Percentiles rank a stretch among this genome's conserved stretches.
phyloP scores from a whole-genome alignment of 2,888 invertebrate genomes.

The Caradrina clavipalpis region DNA sequence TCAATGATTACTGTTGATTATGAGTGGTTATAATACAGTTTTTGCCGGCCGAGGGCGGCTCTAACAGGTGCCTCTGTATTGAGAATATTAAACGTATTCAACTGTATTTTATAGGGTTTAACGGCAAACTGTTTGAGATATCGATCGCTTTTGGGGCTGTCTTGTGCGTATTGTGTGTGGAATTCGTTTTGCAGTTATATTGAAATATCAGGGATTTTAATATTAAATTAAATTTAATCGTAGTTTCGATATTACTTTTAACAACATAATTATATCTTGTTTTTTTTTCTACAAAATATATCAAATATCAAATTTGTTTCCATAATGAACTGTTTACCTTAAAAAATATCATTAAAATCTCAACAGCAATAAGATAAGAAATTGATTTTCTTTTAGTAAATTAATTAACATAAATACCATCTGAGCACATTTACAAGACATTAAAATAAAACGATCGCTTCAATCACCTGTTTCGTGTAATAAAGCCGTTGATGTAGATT shows the following conservation, averaged over 20 bases:
- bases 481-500: slow-evolving; percentile 58
- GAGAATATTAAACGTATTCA: slow-evolving; percentile 59
- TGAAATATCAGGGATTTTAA: not conserved
- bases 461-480: slow-evolving; percentile 55
- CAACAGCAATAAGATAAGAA: slow-evolving; percentile 1
- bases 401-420: slow-evolving; percentile 3
- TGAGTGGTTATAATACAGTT: slow-evolving; percentile 79
- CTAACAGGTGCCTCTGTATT: slow-evolving; percentile 81
- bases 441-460: slow-evolving; percentile 49
- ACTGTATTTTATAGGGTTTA: slow-evolving; percentile 67
- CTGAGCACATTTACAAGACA: slow-evolving; percentile 32
- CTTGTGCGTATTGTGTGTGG: slow-evolving; percentile 25
- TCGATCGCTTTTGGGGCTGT: slow-evolving; percentile 41
- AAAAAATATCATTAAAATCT: not conserved
- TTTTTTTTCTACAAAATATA: too few relatives aligned
- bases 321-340: not conserved
- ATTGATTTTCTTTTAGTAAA: slow-evolving; percentile 11
- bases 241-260: not conserved
- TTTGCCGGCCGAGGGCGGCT: slow-evolving; percentile 76
- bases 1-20: slow-evolving; percentile 88
- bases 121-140: slow-evolving; percentile 46
- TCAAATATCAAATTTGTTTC: too few relatives aligned
- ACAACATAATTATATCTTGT: too few relatives aligned
- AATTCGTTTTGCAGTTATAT: slow-evolving; percentile 38
- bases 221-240: not conserved